phyloP scores from a whole-genome alignment of 2,797 vertebrate species.

The Coreius guichenoti region DNA sequence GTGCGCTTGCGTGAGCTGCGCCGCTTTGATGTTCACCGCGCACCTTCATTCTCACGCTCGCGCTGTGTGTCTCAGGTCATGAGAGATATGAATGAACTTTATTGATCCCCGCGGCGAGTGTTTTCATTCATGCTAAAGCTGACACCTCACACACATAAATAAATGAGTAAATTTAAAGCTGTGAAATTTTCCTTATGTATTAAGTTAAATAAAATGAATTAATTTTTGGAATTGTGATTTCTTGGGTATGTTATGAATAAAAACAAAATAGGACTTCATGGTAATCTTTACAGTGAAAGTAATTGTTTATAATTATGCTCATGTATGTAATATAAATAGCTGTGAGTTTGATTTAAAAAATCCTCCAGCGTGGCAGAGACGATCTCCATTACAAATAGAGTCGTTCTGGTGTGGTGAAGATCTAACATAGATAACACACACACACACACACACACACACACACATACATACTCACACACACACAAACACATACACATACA shows the following conservation, averaged over 20 bases:
- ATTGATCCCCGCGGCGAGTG: neutral
- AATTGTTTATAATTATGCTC: neutral
- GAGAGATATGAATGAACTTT: neutral
- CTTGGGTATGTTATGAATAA: neutral
- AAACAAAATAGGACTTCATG: neutral
- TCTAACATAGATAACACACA: too few relatives aligned
- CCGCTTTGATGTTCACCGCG: neutral
- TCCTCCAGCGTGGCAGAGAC: neutral
- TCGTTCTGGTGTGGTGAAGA: too few relatives aligned
- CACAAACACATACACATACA: too few relatives aligned
- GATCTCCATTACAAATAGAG: too few relatives aligned
- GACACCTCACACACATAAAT: too few relatives aligned
- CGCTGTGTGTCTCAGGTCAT: neutral
- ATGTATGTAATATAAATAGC: neutral
- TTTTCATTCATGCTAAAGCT: neutral
- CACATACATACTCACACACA: too few relatives aligned
- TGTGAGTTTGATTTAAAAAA: neutral
- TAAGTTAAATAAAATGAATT: too few relatives aligned
- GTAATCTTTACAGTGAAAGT: neutral
- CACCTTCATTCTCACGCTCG: constrained; percentile 34
- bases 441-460: too few relatives aligned
- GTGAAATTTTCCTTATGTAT: too few relatives aligned
- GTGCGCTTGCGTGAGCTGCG: neutral
- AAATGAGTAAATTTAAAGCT: neutral
- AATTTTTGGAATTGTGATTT: neutral